phyloP scores from a whole-genome alignment of 2,797 vertebrate species.

The Chlorospingus semifuscus region DNA sequence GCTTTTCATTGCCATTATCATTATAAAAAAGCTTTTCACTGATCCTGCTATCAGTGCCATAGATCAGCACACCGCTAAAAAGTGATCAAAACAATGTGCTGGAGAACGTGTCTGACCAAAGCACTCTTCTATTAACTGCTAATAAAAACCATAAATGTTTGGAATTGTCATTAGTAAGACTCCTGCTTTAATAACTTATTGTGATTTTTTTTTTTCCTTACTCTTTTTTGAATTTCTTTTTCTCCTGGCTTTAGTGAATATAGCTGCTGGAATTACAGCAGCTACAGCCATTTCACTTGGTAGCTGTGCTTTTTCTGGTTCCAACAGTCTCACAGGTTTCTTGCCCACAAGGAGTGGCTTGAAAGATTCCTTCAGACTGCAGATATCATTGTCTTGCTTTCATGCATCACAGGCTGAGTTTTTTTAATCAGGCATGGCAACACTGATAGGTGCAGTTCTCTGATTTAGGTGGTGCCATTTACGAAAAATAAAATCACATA shows the following conservation, averaged over 20 bases:
- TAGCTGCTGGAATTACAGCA: neutral
- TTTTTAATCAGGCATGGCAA: neutral
- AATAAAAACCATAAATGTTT: neutral
- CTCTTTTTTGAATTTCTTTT: neutral
- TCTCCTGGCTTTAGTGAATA: neutral
- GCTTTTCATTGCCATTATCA: neutral
- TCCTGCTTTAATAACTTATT: neutral
- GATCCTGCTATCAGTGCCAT: neutral
- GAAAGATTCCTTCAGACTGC: neutral
- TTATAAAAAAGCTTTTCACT: neutral
- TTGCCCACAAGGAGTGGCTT: neutral
- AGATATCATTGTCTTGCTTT: neutral
- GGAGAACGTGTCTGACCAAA: neutral
- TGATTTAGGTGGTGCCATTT: neutral
- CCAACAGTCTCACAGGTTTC: neutral
- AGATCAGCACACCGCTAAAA: neutral
- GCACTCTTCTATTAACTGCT: neutral
- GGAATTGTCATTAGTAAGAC: neutral
- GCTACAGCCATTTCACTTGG: neutral
- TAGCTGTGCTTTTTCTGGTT: neutral
- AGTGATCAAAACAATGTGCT: neutral
- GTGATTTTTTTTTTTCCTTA: fast-evolving
- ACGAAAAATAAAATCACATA: neutral
- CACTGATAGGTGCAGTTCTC: neutral
- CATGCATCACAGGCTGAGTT: neutral